Base-by-base conservation (phyloP, 1,140 invertebrate species). In the Drosophila tropicalis region DNA sequence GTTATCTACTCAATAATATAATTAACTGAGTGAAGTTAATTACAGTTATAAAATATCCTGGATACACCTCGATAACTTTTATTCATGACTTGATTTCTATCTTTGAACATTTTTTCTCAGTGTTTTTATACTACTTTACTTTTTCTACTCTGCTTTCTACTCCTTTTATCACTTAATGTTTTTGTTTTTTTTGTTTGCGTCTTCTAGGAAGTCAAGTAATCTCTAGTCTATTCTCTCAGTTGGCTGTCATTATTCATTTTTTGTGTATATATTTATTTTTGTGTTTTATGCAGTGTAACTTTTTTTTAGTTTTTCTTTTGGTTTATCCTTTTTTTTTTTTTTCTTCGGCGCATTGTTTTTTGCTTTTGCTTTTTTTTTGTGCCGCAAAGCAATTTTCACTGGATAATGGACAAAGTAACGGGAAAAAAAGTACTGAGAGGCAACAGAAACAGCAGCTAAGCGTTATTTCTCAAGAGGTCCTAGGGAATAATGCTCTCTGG, bases 381-480 rank as follows among this genome's bases (percentile, higher is more conserved):
- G 70, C 82, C 82, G 83, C 87, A 86, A 87, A 86, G 83, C 83
- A 86, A 86, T 86, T 86, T 86, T 86, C 79, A 76, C 78, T 79
- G 79, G 76, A 86, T 86, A 86, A 86, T 86, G 87, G 83, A 86
- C 84, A 69, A 80, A 86, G 69, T 70, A 58, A 63, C 12, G 36
- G 3, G 25, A 44, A 68, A 44, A 41, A 58, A 40, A 67, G 22
- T 7, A 19, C 51, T 39, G 22, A 67, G 74, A 78, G 70, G 44
- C 62, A 41, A 74, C 71, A 72, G 32, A 72, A 29, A 29, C 29
- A 72, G 67, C 67, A 76, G 84, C 80, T 89, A 89, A 87, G 72
- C 72, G 77, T 73, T 83, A 87, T 80, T 79, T 83, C 84, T 87
- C 84, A 89, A 87, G 83, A 55, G 83, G 64, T 76, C 56, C 63